phyloP scores from a whole-genome alignment of 2,888 invertebrate genomes.

The Dryocosmus kuriphilus region DNA sequence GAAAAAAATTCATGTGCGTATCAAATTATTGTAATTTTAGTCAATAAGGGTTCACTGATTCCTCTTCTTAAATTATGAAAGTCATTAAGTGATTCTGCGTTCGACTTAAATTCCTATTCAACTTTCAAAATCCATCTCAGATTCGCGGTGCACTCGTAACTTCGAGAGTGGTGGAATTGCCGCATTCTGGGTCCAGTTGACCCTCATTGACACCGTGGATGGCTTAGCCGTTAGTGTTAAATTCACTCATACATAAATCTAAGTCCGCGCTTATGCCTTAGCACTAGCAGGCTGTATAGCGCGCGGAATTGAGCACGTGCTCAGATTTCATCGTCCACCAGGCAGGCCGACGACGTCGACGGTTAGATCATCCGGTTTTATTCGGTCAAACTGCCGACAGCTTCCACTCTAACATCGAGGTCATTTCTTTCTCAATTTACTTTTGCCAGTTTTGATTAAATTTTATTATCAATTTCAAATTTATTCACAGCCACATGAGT shows the following conservation, averaged over 20 bases:
- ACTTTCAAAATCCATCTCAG: constrained; percentile 46
- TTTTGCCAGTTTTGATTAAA: constrained; percentile 14
- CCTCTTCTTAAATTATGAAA: no score
- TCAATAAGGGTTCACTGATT: no score
- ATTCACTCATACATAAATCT: constrained; percentile 76
- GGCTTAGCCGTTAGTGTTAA: constrained; percentile 77
- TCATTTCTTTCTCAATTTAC: constrained; percentile 30
- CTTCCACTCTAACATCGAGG: constrained; percentile 6
- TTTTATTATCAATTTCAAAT: constrained; percentile 6
- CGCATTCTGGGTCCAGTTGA: constrained; percentile 78
- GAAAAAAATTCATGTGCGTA: no score
- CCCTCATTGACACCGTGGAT: constrained; percentile 76
- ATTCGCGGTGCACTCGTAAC: constrained; percentile 67
- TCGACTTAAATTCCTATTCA: background rate
- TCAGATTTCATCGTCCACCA: constrained; percentile 76
- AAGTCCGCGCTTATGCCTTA: constrained; percentile 74
- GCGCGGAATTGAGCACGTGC: constrained; percentile 76
- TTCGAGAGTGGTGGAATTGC: constrained; percentile 72
- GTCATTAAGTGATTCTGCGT: no score
- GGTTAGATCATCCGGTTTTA: constrained; percentile 74
- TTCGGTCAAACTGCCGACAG: constrained; percentile 45
- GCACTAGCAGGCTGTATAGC: constrained; percentile 61
- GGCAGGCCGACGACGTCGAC: constrained; percentile 61
- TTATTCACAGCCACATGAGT: background rate
- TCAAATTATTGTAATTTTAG: no score